A percentile compares a stretch with the other conserved stretches of the same genome.
These are phyloP conservation scores for Sinocyclocheilus grahami DNA, from an alignment of 2,113 vertebrate species.

Conservation along the genomic window DNA sequence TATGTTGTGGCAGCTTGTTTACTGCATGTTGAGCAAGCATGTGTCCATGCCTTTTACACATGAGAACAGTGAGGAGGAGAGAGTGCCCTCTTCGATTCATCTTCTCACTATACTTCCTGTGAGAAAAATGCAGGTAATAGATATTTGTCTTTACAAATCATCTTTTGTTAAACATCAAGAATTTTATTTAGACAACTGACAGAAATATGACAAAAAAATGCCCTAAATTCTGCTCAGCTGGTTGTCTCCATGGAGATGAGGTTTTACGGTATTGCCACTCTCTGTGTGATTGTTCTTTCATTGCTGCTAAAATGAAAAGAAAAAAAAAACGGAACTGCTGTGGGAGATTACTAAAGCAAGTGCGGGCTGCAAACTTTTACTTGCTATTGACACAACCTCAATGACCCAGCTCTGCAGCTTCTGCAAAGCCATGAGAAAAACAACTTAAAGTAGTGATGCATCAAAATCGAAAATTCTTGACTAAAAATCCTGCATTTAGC, in stretches of 20 bases:
- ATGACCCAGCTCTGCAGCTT: not conserved
- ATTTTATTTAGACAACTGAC: not conserved
- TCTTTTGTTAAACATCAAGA: not conserved
- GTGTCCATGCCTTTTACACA: constrained; percentile 2
- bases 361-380: constrained; percentile 12
- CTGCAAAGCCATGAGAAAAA: not conserved
- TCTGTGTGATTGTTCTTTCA: not conserved
- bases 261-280: constrained; percentile 31
- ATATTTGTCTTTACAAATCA: not conserved
- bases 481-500: not conserved
- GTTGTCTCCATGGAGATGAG: constrained; percentile 64
- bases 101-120: not conserved
- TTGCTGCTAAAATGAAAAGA: not conserved
- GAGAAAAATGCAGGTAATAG: not conserved
- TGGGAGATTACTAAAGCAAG: constrained; percentile 13
- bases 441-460: not conserved
- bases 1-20: constrained; percentile 19
- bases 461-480: not conserved
- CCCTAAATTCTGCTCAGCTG: constrained; percentile 21
- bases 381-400: not conserved
- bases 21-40: constrained; percentile 9
- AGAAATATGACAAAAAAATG: not conserved
- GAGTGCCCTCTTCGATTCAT: not conserved
- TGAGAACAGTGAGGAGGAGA: constrained; percentile 16
- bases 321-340: not conserved